These are phyloP conservation scores for Onychorhynchus coronatus DNA, from an alignment of 2,113 vertebrate species.

Conservation along the genomic window DNA sequence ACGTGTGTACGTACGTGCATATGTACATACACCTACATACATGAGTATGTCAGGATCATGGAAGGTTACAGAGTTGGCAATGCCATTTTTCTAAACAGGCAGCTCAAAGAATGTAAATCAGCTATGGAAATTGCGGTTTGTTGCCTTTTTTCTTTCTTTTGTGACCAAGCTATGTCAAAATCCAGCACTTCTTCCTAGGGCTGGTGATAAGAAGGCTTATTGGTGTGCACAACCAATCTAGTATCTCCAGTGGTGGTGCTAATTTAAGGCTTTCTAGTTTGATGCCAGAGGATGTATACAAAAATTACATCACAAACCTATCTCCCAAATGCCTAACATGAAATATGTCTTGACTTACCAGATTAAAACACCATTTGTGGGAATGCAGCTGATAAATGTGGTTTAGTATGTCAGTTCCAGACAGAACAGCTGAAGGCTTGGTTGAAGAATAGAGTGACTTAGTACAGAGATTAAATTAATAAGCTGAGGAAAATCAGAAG, in stretches of 20 bases:
- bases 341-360: neutral
- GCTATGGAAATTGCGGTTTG: neutral
- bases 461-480: neutral
- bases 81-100: neutral
- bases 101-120: neutral
- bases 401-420: neutral
- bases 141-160: neutral
- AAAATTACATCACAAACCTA: neutral
- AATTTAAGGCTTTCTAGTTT: neutral
- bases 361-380: neutral
- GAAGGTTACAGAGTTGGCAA: neutral
- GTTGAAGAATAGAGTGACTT: neutral
- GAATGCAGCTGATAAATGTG: neutral
- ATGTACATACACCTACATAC: no score
- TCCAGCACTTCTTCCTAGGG: neutral
- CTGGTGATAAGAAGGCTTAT: no score
- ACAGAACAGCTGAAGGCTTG: neutral
- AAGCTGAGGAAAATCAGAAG: neutral
- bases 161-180: neutral
- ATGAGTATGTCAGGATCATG: neutral
- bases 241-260: neutral
- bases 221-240: neutral
- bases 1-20: rapidly evolving
- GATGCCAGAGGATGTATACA: neutral
- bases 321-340: neutral